Evolutionary conservation across 2,888 invertebrate species (phyloP).

Genomic region (Parasteatoda lunata): DNA sequence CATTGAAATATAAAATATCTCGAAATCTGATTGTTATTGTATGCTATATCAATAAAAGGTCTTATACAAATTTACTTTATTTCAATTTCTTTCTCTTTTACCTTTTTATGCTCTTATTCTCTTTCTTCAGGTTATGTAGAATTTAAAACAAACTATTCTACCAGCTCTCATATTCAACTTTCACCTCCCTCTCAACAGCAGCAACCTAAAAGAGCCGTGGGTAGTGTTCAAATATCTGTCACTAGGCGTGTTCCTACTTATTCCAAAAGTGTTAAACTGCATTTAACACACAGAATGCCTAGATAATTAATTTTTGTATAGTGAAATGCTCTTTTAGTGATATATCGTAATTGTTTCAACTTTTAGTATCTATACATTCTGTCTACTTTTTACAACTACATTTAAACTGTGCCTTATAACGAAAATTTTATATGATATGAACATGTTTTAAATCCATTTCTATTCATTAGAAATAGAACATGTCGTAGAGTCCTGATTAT

Average conservation of each 20-base stretch:
- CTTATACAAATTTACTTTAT: background rate
- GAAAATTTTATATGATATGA: too few relatives aligned
- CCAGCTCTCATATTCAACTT: constrained; percentile 34
- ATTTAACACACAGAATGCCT: constrained; percentile 55
- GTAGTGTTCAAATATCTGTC: constrained; percentile 64
- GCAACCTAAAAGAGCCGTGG: constrained; percentile 49
- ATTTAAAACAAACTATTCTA: constrained; percentile 44
- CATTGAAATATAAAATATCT: too few relatives aligned
- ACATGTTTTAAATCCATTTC: too few relatives aligned
- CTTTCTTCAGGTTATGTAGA: constrained; percentile 51
- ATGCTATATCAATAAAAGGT: too few relatives aligned
- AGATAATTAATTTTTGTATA: constrained; percentile 22
- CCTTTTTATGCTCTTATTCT: constrained; percentile 12
- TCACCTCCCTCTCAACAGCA: constrained; percentile 38
- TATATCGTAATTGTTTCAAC: too few relatives aligned
- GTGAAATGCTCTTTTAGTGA: too few relatives aligned
- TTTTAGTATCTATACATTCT: too few relatives aligned
- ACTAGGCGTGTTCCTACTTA: constrained; percentile 45
- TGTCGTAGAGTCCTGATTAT: too few relatives aligned
- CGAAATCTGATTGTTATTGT: too few relatives aligned
- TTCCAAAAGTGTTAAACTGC: constrained; percentile 56
- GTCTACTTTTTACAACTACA: too few relatives aligned
- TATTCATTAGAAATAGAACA: too few relatives aligned
- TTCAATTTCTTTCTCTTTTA: background rate
- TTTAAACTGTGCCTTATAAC: too few relatives aligned